These are phyloP conservation scores for Candidula unifasciata DNA, from an alignment of 2,888 invertebrate genomes.

Conservation along the genomic window DNA sequence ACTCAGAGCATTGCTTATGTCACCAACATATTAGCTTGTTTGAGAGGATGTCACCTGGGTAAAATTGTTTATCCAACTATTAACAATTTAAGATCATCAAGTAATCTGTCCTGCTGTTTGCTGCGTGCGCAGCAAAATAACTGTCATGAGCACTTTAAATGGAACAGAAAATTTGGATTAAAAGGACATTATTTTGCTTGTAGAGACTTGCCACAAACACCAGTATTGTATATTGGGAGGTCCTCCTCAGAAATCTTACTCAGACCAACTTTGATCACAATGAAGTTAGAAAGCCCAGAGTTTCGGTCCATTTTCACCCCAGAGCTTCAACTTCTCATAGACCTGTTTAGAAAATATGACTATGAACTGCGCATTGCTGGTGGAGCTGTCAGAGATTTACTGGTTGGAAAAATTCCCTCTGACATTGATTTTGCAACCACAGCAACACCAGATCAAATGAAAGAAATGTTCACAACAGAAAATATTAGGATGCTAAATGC, in stretches of 20 bases:
- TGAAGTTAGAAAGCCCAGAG: slow-evolving; percentile 72
- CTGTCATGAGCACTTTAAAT: background rate
- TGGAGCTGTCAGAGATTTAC: slow-evolving; percentile 90
- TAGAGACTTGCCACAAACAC: background rate
- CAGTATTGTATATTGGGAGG: background rate
- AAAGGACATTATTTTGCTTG: background rate
- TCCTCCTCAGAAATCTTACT: slow-evolving; percentile 24
- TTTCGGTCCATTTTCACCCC: slow-evolving; percentile 83
- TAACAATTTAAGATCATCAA: background rate
- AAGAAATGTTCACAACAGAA: slow-evolving; percentile 91
- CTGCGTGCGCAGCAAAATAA: no score
- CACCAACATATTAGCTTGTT: background rate
- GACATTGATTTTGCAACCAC: slow-evolving; percentile 98
- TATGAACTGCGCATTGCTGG: slow-evolving; percentile 94
- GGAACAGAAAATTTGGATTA: no score
- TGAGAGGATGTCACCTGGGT: background rate
- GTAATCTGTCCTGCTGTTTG: background rate
- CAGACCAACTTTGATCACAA: slow-evolving; percentile 60
- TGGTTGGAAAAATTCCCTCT: slow-evolving; percentile 78
- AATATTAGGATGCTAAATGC: slow-evolving; percentile 93
- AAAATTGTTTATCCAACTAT: background rate
- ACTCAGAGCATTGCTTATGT: background rate
- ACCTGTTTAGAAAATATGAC: slow-evolving; percentile 85
- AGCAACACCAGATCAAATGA: slow-evolving; percentile 97
- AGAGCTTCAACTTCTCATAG: slow-evolving; percentile 85